phyloP scores from a whole-genome alignment of 2,797 vertebrate genomes.

The Dicrostonyx torquatus region DNA sequence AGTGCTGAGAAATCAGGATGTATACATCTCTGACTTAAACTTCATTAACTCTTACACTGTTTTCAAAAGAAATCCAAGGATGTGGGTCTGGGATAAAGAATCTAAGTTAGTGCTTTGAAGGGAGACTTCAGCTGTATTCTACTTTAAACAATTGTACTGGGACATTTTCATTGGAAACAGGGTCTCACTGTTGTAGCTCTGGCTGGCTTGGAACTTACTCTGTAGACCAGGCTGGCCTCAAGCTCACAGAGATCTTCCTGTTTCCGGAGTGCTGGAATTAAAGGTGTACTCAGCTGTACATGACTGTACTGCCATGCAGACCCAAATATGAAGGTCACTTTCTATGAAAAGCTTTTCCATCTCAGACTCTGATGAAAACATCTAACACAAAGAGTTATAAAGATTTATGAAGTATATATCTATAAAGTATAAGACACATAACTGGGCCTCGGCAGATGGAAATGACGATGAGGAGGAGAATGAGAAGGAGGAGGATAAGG shows the following conservation, averaged over 20 bases:
- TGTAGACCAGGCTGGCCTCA: not conserved
- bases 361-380: not conserved
- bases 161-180: not conserved
- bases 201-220: not conserved
- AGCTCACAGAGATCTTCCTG: not conserved
- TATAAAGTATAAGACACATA: not conserved
- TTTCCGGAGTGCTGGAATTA: not conserved
- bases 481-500: too few relatives aligned
- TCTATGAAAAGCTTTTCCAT: not conserved
- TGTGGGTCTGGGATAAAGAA: not conserved
- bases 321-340: not conserved
- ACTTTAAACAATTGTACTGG: not conserved
- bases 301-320: not conserved
- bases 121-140: not conserved
- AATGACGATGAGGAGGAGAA: not conserved
- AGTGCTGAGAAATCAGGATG: not conserved
- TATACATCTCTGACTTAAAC: not conserved
- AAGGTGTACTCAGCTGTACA: not conserved
- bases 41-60: not conserved
- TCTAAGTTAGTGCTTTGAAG: not conserved
- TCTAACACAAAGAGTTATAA: not conserved
- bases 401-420: not conserved
- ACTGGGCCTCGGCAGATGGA: not conserved
- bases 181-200: not conserved
- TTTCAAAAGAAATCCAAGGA: not conserved